Evolutionary conservation across 1,140 invertebrate species (phyloP).

Genomic region (Hyles vespertilio): DNA sequence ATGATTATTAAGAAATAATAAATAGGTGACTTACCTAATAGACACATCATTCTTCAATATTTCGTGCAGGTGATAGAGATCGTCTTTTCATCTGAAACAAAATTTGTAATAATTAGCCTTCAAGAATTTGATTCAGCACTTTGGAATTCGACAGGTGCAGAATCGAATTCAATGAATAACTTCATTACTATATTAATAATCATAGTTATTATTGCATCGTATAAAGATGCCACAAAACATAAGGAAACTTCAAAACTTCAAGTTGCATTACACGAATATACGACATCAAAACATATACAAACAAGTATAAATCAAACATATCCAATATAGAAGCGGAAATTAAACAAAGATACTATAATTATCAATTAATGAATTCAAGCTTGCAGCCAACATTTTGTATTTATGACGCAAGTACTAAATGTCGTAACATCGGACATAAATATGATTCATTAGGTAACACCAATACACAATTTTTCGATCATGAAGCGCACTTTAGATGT

Average conservation of each 20-base stretch:
- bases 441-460: too few relatives aligned
- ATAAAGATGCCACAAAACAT: slow-evolving; percentile 48
- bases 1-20: slow-evolving; percentile 7
- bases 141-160: too few relatives aligned
- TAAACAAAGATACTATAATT: slow-evolving; percentile 59
- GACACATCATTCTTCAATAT: too few relatives aligned
- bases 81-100: too few relatives aligned
- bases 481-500: too few relatives aligned
- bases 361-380: slow-evolving; percentile 35
- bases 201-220: slow-evolving; percentile 19
- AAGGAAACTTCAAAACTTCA: slow-evolving; percentile 19
- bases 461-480: too few relatives aligned
- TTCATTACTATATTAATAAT: slow-evolving; percentile 10
- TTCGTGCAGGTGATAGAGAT: too few relatives aligned
- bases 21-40: not conserved
- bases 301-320: slow-evolving; percentile 43
- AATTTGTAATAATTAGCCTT: too few relatives aligned
- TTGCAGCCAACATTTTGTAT: slow-evolving; percentile 44
- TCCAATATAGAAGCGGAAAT: slow-evolving; percentile 48
- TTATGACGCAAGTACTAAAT: slow-evolving; percentile 31
- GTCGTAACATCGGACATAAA: too few relatives aligned
- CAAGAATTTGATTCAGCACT: too few relatives aligned
- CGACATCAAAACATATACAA: slow-evolving; percentile 15
- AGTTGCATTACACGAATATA: slow-evolving; percentile 26
- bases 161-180: not conserved